Conservation (phyloP, 2,797 vertebrate genomes). For the Xyrichtys novacula region DNA sequence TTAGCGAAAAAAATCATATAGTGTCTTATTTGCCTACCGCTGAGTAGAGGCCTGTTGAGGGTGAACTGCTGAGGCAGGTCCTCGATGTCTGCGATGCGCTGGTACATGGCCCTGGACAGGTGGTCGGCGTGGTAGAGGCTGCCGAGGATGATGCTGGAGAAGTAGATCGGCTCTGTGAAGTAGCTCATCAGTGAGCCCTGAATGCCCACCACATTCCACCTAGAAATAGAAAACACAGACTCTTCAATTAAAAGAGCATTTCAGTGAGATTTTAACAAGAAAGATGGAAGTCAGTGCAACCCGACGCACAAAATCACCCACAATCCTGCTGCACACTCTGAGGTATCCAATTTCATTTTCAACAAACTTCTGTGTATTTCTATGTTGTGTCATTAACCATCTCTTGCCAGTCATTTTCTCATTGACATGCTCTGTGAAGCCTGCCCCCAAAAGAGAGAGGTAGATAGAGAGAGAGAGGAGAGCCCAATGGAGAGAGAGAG, state of each 20-base stretch:
- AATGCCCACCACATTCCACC: constrained; percentile 97
- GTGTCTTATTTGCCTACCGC: constrained; percentile 83
- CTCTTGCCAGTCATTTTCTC: constrained; percentile 73
- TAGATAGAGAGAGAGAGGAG: neutral
- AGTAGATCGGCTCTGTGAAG: constrained; percentile 95
- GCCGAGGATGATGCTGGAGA: constrained; percentile 98
- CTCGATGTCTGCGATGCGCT: constrained; percentile 94
- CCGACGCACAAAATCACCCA: constrained; percentile 24
- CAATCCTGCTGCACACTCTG: constrained; percentile 49
- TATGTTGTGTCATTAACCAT: constrained; percentile 70
- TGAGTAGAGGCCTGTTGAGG: constrained; percentile 96
- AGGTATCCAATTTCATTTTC: constrained; percentile 68
- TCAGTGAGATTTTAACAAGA: too few relatives aligned
- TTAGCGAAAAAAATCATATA: neutral
- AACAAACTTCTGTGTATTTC: constrained; percentile 64
- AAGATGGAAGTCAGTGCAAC: constrained; percentile 24
- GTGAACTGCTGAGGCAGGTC: constrained; percentile 92
- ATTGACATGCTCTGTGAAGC: constrained; percentile 79
- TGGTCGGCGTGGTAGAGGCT: constrained; percentile 98
- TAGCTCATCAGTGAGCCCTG: constrained; percentile 97
- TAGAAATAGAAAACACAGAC: constrained; percentile 59
- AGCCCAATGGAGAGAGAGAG: neutral
- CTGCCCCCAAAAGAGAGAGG: constrained; percentile 23
- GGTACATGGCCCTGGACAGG: constrained; percentile 97
- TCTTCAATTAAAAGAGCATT: neutral